phyloP scores from a whole-genome alignment of 2,888 invertebrate species.

The Chydorus sphaericus region DNA sequence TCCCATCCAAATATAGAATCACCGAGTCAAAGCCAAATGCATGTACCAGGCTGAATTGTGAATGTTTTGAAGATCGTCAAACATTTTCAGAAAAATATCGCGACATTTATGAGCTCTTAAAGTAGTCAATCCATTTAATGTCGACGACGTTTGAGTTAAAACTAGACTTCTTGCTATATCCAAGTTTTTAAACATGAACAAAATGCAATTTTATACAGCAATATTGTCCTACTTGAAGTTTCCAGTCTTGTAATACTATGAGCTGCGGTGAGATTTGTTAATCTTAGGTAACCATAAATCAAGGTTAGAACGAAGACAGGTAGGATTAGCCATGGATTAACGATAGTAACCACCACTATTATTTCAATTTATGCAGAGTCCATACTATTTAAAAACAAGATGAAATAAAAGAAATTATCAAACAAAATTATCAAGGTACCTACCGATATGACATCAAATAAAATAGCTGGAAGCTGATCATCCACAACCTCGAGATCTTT shows the following conservation, averaged over 20 bases:
- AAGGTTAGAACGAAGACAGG: conserved; percentile 28
- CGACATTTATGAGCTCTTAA: conserved; percentile 38
- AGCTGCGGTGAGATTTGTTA: conserved; percentile 28
- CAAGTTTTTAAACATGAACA: too few relatives aligned
- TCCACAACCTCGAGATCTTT: conserved; percentile 5
- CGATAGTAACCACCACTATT: conserved; percentile 31
- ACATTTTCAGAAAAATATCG: conserved; percentile 28
- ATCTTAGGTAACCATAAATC: conserved; percentile 29
- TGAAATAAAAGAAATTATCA: background rate
- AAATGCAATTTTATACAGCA: too few relatives aligned
- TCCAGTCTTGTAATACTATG: too few relatives aligned
- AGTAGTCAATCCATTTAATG: conserved; percentile 59
- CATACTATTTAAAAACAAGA: conserved; percentile 16
- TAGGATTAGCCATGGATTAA: conserved; percentile 29
- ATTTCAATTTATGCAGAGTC: conserved; percentile 29
- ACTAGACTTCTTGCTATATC: conserved; percentile 43
- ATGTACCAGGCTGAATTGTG: conserved; percentile 87
- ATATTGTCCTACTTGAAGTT: too few relatives aligned
- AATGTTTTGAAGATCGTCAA: conserved; percentile 23
- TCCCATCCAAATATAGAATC: conserved; percentile 88
- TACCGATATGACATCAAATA: conserved; percentile 2
- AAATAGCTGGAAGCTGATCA: background rate
- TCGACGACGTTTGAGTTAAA: conserved; percentile 58
- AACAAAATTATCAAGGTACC: background rate
- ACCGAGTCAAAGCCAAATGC: conserved; percentile 75